A percentile compares a stretch with the other conserved stretches of the same genome.
These are phyloP conservation scores for Sebastes glaucus DNA, from an alignment of 2,797 vertebrate genomes.

Conservation along the genomic window DNA sequence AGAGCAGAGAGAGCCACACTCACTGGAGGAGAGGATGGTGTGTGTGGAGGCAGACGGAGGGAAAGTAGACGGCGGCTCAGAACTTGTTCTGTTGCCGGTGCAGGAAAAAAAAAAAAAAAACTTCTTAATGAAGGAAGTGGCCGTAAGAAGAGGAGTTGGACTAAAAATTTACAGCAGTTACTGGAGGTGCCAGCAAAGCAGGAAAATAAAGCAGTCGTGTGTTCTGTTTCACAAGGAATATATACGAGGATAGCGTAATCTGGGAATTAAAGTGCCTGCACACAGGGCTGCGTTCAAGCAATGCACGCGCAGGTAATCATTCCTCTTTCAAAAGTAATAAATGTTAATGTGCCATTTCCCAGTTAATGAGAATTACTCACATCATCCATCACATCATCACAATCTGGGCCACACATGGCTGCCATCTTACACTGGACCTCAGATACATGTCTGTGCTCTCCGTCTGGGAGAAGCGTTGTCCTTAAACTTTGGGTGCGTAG, in stretches of 20 bases:
- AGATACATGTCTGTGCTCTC: neutral
- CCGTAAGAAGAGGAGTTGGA: constrained; percentile 50
- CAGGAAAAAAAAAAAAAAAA: constrained; percentile 31
- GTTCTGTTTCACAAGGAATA: constrained; percentile 69
- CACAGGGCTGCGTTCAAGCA: constrained; percentile 36
- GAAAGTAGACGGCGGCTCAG: constrained; percentile 49
- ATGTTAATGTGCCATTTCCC: constrained; percentile 72
- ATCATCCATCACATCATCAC: constrained; percentile 76
- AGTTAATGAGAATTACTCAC: constrained; percentile 77
- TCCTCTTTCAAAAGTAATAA: constrained; percentile 69
- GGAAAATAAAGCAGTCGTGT: constrained; percentile 75
- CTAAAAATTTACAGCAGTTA: constrained; percentile 60
- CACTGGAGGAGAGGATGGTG: constrained; percentile 37
- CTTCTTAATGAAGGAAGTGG: constrained; percentile 32
- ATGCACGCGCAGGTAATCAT: constrained; percentile 53
- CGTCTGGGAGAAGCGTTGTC: neutral
- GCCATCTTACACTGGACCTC: constrained; percentile 25
- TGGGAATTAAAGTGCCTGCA: constrained; percentile 56
- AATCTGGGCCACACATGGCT: constrained; percentile 69
- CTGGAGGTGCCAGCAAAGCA: constrained; percentile 57
- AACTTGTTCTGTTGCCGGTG: constrained; percentile 58
- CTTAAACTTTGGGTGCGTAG: neutral
- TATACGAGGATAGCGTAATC: constrained; percentile 65
- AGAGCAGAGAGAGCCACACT: constrained; percentile 46
- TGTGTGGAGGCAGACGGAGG: constrained; percentile 44